Percentiles rank a stretch among this genome's conserved stretches.
These are phyloP conservation scores for Antheraea mylitta DNA, from an alignment of 1,140 invertebrate genomes.

Conservation along the genomic window DNA sequence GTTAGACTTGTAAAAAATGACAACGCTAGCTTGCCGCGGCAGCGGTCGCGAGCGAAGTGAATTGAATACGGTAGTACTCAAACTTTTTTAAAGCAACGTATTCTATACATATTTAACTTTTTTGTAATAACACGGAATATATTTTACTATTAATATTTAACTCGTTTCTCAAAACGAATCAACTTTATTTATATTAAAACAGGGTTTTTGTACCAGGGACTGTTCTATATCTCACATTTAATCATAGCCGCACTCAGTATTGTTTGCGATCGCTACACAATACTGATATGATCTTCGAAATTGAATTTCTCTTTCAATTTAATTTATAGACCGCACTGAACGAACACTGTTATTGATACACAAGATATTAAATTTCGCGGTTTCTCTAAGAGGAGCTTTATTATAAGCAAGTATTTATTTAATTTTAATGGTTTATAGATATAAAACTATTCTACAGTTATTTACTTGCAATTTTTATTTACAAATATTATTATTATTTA, in stretches of 20 bases:
- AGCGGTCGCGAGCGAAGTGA: no score
- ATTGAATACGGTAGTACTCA: no score
- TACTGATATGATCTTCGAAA: conserved; percentile 6
- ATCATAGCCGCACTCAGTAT: conserved; percentile 4
- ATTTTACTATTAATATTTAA: not conserved
- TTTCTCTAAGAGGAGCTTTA: not conserved
- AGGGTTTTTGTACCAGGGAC: not conserved
- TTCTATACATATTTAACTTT: no score
- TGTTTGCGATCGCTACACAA: conserved; percentile 7
- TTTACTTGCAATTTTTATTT: no score
- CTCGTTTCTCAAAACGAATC: not conserved
- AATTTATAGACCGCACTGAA: conserved; percentile 9
- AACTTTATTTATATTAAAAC: not conserved
- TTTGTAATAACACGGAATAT: no score
- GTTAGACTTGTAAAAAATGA: no score
- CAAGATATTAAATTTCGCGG: not conserved
- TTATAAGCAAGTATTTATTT: not conserved
- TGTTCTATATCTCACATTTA: not conserved
- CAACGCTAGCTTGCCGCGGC: no score
- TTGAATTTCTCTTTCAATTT: conserved; percentile 8
- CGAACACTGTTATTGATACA: conserved; percentile 2
- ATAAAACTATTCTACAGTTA: no score
- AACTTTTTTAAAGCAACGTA: no score
- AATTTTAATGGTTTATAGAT: not conserved
- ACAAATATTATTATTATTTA: no score